Conservation (phyloP, 2,113 vertebrate species). For the Tenrec ecaudatus region DNA sequence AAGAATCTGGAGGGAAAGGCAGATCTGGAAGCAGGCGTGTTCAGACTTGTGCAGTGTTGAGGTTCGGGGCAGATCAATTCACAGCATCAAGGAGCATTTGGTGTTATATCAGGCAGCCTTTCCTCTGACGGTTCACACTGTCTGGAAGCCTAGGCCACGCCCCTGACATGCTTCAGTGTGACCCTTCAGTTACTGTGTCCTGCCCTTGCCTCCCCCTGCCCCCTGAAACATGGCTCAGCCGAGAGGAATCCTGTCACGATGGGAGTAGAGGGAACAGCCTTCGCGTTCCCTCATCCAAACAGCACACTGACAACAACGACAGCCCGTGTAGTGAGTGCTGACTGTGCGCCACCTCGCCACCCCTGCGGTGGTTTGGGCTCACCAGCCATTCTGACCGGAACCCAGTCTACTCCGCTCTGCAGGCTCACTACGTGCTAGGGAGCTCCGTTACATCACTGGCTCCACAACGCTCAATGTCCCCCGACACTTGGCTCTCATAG, state of each 20-base stretch:
- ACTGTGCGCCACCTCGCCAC: not conserved
- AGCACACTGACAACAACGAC: not conserved
- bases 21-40: not conserved
- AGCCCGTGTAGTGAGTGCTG: not conserved
- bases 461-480: not conserved
- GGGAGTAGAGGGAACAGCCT: accelerated
- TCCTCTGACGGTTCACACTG: not conserved
- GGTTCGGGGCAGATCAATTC: not conserved
- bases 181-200: not conserved
- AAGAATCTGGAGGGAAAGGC: not conserved
- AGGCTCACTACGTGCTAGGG: not conserved
- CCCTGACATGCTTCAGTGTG: not conserved
- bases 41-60: not conserved
- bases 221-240: not conserved
- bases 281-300: not conserved
- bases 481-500: not conserved
- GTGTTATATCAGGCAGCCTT: not conserved
- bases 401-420: not conserved
- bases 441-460: not conserved
- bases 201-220: not conserved
- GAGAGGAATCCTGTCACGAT: too few species aligned
- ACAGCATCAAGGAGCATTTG: not conserved
- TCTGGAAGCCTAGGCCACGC: too few species aligned
- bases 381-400: not conserved
- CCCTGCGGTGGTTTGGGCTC: too few species aligned